These are phyloP conservation scores for Rhagoletis zephyria DNA, from an alignment of 1,140 invertebrate species.

Conservation along the genomic window DNA sequence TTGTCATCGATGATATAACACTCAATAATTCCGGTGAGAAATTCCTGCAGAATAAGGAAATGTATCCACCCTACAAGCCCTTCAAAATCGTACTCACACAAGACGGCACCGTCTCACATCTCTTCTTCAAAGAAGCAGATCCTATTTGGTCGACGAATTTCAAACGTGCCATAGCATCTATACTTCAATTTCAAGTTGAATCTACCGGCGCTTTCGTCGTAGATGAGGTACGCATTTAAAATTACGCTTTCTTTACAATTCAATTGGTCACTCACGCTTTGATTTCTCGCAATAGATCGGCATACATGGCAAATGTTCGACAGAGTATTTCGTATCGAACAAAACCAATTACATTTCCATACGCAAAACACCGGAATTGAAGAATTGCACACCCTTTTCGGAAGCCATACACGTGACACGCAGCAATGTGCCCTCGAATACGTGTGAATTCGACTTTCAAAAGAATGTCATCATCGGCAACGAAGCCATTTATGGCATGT, in stretches of 20 bases:
- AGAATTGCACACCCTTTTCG: slow-evolving; percentile 66
- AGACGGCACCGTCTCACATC: slow-evolving; percentile 66
- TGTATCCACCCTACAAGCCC: slow-evolving; percentile 72
- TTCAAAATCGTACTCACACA: slow-evolving; percentile 68
- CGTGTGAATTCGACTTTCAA: slow-evolving; percentile 70
- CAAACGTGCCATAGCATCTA: slow-evolving; percentile 78
- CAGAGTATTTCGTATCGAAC: slow-evolving; percentile 72
- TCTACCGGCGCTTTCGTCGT: slow-evolving; percentile 74
- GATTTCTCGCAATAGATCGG: slow-evolving; percentile 61
- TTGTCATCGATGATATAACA: slow-evolving; percentile 71
- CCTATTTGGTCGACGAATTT: slow-evolving; percentile 80
- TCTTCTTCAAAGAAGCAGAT: slow-evolving; percentile 74
- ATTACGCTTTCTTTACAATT: not conserved
- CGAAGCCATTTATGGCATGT: slow-evolving; percentile 69
- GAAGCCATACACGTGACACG: slow-evolving; percentile 69
- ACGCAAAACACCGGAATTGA: slow-evolving; percentile 70
- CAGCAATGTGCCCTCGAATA: slow-evolving; percentile 71
- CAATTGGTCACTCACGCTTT: not conserved
- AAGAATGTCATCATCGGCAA: slow-evolving; percentile 72
- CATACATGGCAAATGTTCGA: slow-evolving; percentile 70
- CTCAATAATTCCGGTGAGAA: slow-evolving; percentile 72
- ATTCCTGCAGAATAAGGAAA: slow-evolving; percentile 72
- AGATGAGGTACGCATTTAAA: slow-evolving; percentile 72
- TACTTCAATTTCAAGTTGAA: slow-evolving; percentile 76
- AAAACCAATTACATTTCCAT: slow-evolving; percentile 71